Conservation (phyloP, 2,888 invertebrate species). For the Diaprepes abbreviatus region DNA sequence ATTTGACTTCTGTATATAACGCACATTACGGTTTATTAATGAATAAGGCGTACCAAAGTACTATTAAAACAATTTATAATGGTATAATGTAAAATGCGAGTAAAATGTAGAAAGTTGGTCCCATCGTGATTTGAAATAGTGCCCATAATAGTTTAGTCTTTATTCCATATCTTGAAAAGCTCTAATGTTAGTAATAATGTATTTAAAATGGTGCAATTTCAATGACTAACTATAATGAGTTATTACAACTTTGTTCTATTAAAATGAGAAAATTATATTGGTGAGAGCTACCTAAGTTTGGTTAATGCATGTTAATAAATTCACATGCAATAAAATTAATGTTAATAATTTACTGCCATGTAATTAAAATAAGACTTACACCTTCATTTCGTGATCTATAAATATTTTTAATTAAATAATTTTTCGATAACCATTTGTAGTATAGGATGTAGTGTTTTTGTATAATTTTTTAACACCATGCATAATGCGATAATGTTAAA, state of each 20-base stretch:
- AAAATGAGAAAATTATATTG: neutral
- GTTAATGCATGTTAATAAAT: neutral
- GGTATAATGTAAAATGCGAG: slow-evolving; percentile 1
- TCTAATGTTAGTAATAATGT: neutral
- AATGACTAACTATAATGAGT: neutral
- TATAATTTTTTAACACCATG: too few species aligned
- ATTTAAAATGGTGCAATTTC: neutral
- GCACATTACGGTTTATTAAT: slow-evolving; percentile 10
- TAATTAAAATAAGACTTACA: neutral
- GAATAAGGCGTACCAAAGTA: slow-evolving; percentile 2
- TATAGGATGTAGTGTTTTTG: too few species aligned
- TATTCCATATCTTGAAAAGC: slow-evolving; percentile 7
- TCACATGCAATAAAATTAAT: neutral
- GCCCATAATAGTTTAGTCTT: slow-evolving; percentile 9
- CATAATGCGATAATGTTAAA: too few species aligned
- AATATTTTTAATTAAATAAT: too few species aligned
- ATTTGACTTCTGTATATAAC: slow-evolving; percentile 2
- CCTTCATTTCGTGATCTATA: neutral
- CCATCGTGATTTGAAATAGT: slow-evolving; percentile 23
- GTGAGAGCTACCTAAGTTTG: neutral
- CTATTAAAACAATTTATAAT: slow-evolving; percentile 16
- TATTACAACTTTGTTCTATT: neutral
- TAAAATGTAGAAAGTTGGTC: slow-evolving; percentile 29
- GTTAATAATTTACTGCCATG: neutral
- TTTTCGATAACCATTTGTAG: too few species aligned